Evolutionary conservation across 2,113 vertebrate species (phyloP).

Genomic region (Salvelinus alpinus): DNA sequence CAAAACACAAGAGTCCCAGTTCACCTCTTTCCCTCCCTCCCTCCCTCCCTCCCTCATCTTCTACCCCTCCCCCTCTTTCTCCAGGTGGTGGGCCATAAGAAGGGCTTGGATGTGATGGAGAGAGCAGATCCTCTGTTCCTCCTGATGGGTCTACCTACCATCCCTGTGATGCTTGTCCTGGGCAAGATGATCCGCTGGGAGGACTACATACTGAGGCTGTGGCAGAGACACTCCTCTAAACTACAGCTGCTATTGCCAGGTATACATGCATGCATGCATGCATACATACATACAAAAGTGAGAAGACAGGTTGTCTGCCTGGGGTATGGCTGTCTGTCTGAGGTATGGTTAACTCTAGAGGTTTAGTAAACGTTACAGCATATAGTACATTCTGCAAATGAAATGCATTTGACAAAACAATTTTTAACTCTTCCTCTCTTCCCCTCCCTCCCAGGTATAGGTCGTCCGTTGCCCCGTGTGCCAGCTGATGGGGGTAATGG

Average conservation of each 20-base stretch:
- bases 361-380: too few species aligned
- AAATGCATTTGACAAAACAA: too few species aligned
- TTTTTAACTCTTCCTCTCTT: not conserved
- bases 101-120: slow-evolving; percentile 77
- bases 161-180: slow-evolving; percentile 74
- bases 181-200: slow-evolving; percentile 82
- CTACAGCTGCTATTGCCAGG: slow-evolving; percentile 53
- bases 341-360: too few species aligned
- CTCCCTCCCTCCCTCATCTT: too few species aligned
- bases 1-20: not conserved
- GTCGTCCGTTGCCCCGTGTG: slow-evolving; percentile 48
- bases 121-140: slow-evolving; percentile 76
- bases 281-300: not conserved
- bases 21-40: too few species aligned
- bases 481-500: slow-evolving; percentile 49
- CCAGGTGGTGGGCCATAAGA: slow-evolving; percentile 78
- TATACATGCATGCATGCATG: not conserved
- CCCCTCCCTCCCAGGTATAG: slow-evolving; percentile 47
- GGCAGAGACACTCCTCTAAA: slow-evolving; percentile 68
- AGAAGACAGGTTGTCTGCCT: too few species aligned
- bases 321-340: too few species aligned
- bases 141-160: slow-evolving; percentile 77
- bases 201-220: slow-evolving; percentile 72
- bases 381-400: too few species aligned
- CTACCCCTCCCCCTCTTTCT: not conserved